phyloP scores from a whole-genome alignment of 2,113 vertebrate species.

The Conger conger region DNA sequence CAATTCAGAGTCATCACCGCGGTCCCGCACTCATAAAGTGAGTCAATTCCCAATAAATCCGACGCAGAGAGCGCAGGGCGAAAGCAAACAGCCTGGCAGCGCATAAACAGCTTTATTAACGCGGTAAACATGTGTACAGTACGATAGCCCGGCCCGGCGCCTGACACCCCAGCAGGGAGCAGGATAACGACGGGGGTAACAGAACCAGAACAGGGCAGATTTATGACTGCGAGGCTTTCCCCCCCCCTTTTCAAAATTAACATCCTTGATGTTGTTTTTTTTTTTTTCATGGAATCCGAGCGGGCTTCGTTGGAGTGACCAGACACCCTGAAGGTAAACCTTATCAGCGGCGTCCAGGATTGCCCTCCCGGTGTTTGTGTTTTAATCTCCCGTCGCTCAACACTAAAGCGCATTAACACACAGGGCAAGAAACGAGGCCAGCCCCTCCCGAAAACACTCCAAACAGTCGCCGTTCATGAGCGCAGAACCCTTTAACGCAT shows the following conservation, averaged over 20 bases:
- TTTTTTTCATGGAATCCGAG: neutral
- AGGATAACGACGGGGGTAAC: neutral
- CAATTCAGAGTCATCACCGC: neutral
- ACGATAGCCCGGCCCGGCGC: neutral
- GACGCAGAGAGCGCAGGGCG: neutral
- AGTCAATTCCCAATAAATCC: slow-evolving; percentile 10
- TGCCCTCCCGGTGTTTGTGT: neutral
- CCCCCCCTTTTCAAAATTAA: neutral
- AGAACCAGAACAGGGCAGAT: slow-evolving; percentile 7
- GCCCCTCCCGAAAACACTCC: neutral
- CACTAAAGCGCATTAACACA: neutral
- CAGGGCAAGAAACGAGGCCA: neutral
- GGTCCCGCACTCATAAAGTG: neutral
- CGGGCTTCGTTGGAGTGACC: neutral
- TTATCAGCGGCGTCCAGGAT: neutral
- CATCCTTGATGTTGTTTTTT: neutral
- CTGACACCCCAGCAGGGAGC: neutral
- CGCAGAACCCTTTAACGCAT: neutral
- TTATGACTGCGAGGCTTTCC: slow-evolving; percentile 10
- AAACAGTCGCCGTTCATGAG: neutral
- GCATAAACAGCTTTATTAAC: slow-evolving; percentile 13
- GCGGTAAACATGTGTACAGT: slow-evolving; percentile 5
- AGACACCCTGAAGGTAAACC: slow-evolving; percentile 1
- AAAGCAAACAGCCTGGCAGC: neutral
- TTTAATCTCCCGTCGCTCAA: neutral